Conservation (phyloP, 2,113 vertebrate genomes). For the Sturnira hondurensis region DNA sequence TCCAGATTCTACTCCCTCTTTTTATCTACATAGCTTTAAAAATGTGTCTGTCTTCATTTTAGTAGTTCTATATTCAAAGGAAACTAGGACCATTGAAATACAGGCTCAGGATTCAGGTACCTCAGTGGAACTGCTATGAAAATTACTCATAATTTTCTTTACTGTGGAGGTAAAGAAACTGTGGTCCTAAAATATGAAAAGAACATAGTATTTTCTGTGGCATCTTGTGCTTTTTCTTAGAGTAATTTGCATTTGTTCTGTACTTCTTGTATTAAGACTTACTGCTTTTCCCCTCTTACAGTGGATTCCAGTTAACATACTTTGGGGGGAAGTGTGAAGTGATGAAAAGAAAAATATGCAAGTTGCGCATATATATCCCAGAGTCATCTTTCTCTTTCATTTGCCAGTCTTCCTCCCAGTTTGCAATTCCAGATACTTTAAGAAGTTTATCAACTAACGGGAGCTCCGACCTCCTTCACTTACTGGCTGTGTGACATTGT, state of each 20-base stretch:
- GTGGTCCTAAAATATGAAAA: neutral
- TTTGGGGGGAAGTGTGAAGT: neutral
- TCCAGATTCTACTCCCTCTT: neutral
- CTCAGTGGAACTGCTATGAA: neutral
- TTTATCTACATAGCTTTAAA: neutral
- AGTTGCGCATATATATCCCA: neutral
- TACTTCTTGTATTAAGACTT: neutral
- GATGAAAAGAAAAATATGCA: neutral
- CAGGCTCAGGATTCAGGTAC: neutral
- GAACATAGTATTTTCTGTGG: neutral
- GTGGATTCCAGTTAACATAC: neutral
- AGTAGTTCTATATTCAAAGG: neutral
- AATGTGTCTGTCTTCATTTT: neutral
- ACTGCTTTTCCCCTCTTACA: neutral
- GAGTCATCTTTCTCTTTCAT: neutral
- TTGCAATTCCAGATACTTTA: neutral
- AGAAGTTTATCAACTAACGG: neutral
- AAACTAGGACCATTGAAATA: neutral
- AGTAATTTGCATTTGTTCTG: neutral
- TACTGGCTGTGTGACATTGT: neutral
- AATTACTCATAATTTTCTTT: too few species aligned
- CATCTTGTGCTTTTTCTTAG: neutral
- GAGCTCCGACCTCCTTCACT: neutral
- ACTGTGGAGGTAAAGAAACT: neutral
- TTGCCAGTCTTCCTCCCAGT: neutral